Conservation (phyloP, 2,113 vertebrate genomes). For the Pao palembangensis region DNA sequence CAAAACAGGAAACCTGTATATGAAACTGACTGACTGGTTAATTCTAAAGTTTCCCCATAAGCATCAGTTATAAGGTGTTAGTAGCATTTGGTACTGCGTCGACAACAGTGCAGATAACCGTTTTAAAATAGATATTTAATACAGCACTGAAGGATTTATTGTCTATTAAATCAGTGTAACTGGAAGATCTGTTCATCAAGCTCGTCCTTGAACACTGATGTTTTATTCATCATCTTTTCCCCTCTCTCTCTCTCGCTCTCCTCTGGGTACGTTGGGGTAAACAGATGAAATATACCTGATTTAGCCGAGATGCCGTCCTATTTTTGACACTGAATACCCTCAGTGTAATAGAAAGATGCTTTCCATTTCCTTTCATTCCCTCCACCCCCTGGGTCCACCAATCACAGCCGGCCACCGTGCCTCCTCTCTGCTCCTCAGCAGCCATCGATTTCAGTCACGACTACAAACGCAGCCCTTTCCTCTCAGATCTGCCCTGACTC, state of each 20-base stretch:
- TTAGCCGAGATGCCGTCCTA: slow-evolving; percentile 12
- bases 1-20: no score
- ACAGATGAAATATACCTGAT: slow-evolving; percentile 18
- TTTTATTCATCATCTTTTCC: slow-evolving; percentile 12
- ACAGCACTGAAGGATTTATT: slow-evolving; percentile 7
- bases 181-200: slow-evolving; percentile 24
- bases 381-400: slow-evolving; percentile 72
- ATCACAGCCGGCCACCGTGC: slow-evolving; percentile 49
- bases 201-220: slow-evolving; percentile 33
- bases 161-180: slow-evolving; percentile 14
- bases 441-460: slow-evolving; percentile 54
- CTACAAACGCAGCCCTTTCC: slow-evolving; percentile 50
- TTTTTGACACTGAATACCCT: slow-evolving; percentile 42
- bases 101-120: no score
- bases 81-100: no score
- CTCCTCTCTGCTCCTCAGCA: slow-evolving; percentile 38
- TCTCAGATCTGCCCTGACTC: slow-evolving; percentile 56
- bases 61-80: no score
- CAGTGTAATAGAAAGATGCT: slow-evolving; percentile 49
- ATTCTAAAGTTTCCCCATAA: no score
- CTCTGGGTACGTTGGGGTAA: slow-evolving; percentile 5
- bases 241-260: neutral
- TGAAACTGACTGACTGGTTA: no score
- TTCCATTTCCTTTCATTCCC: slow-evolving; percentile 57
- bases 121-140: slow-evolving; percentile 6